These are phyloP conservation scores for Jaculus jaculus DNA, from an alignment of 2,113 vertebrate genomes.

Conservation along the genomic window DNA sequence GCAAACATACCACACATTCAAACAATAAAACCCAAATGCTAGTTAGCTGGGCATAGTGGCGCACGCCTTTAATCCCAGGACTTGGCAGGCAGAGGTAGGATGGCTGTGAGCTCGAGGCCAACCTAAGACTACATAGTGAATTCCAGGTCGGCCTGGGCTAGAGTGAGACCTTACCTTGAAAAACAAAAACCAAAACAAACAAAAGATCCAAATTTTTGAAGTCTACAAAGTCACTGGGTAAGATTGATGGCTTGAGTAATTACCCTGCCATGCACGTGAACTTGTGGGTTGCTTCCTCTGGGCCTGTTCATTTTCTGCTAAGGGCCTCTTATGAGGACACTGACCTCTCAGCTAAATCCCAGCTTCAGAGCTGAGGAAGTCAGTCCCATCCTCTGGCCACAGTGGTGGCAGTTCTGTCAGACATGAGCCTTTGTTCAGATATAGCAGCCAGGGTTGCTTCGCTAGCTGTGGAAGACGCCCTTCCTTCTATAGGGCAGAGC, in stretches of 20 bases:
- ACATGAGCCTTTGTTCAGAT: background rate
- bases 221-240: background rate
- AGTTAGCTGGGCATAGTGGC: too few relatives aligned
- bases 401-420: background rate
- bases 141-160: too few relatives aligned
- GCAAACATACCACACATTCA: too few relatives aligned
- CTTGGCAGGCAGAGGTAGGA: too few relatives aligned
- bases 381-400: background rate
- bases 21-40: too few relatives aligned
- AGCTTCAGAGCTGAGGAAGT: background rate
- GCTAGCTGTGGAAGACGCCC: background rate
- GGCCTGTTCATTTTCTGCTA: background rate
- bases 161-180: too few relatives aligned
- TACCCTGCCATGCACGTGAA: accelerated
- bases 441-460: background rate
- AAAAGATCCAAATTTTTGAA: background rate
- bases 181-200: background rate
- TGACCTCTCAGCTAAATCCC: background rate
- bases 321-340: background rate
- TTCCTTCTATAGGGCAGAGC: background rate
- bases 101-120: too few relatives aligned
- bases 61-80: too few relatives aligned
- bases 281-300: background rate
- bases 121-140: too few relatives aligned
- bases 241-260: background rate